phyloP scores from a whole-genome alignment of 2,888 invertebrate species.

The Macrosoma leucophasiata region DNA sequence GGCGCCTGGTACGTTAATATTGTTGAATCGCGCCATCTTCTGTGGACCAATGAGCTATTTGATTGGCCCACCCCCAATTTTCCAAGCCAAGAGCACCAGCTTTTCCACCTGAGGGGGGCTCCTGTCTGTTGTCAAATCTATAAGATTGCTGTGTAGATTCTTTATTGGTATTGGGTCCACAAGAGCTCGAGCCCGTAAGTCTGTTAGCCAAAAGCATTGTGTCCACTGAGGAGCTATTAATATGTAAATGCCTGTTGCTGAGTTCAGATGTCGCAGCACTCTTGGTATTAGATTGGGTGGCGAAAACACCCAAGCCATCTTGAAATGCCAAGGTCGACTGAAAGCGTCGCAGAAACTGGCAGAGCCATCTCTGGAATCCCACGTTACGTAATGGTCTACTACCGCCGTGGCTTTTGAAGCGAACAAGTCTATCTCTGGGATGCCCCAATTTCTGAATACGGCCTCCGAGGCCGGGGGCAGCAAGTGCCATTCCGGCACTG shows the following conservation, averaged over 20 bases:
- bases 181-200: slow-evolving; percentile 22
- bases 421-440: slow-evolving; percentile 22
- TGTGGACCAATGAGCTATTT: slow-evolving; percentile 16
- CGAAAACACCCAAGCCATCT: slow-evolving; percentile 31
- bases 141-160: slow-evolving; percentile 5
- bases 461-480: slow-evolving; percentile 7
- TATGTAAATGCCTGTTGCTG: slow-evolving; percentile 9
- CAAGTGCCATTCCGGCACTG: slow-evolving; percentile 24
- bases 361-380: slow-evolving; percentile 5
- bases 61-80: slow-evolving; percentile 24
- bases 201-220: slow-evolving; percentile 23
- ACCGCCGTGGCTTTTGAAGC: slow-evolving; percentile 13
- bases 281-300: slow-evolving; percentile 30
- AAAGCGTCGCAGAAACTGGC: slow-evolving; percentile 26
- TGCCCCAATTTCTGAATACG: slow-evolving; percentile 20
- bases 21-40: slow-evolving; percentile 22
- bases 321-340: slow-evolving; percentile 26
- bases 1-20: slow-evolving; percentile 19
- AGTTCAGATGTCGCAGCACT: slow-evolving; percentile 29
- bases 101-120: slow-evolving; percentile 11
- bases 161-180: slow-evolving; percentile 14
- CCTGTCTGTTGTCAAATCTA: slow-evolving; percentile 14
- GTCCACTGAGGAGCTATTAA: slow-evolving; percentile 18
- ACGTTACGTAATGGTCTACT: slow-evolving; percentile 11
- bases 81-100: slow-evolving; percentile 21